Conservation (phyloP, 2,113 vertebrate genomes). For the Neopipo cinnamomea region DNA sequence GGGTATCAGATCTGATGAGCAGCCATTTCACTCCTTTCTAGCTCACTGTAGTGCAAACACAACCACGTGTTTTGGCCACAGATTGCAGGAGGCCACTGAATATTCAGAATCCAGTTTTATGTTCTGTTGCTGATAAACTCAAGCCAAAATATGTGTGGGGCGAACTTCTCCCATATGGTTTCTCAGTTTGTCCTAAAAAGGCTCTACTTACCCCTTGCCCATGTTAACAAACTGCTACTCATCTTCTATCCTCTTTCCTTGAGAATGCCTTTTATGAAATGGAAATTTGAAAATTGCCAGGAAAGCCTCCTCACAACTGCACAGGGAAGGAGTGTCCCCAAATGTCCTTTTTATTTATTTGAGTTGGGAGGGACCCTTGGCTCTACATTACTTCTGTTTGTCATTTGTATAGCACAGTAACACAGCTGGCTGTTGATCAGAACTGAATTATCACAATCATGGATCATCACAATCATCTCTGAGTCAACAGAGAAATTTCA, state of each 20-base stretch:
- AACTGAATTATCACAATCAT: neutral
- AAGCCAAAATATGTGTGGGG: neutral
- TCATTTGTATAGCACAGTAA: neutral
- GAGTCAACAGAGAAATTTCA: neutral
- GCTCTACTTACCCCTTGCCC: neutral
- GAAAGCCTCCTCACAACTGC: neutral
- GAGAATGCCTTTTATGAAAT: neutral
- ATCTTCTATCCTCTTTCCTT: neutral
- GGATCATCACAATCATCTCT: neutral
- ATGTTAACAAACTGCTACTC: neutral
- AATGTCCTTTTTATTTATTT: neutral
- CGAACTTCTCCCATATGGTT: neutral
- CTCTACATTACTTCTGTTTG: neutral
- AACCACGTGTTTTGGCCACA: neutral
- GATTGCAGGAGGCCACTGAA: neutral
- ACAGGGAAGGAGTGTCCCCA: neutral
- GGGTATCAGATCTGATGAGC: neutral
- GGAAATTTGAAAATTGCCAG: neutral
- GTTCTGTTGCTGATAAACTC: neutral
- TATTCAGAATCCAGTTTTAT: neutral
- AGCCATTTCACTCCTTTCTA: neutral
- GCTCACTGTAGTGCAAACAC: neutral
- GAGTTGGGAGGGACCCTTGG: neutral
- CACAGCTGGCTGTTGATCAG: neutral
- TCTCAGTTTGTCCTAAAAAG: neutral